Evolutionary conservation across 2,113 vertebrate species (phyloP).

Genomic region (Oceanodroma tethys): DNA sequence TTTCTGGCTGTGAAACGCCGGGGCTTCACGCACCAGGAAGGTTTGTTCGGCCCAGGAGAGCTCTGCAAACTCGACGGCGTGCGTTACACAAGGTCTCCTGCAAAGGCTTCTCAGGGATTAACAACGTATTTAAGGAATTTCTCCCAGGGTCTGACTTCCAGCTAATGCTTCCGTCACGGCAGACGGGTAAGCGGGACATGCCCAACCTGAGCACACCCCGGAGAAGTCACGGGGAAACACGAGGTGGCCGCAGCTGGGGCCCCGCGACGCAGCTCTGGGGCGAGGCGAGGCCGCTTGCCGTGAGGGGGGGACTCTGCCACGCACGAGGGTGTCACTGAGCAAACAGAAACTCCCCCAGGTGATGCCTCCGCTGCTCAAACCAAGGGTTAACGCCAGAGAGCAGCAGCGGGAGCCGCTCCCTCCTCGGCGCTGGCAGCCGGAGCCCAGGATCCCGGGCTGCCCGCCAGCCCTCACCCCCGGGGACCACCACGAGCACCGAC

Average conservation of each 20-base stretch:
- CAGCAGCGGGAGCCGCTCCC: neutral
- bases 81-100: neutral
- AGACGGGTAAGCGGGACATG: accelerated
- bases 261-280: neutral
- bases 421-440: neutral
- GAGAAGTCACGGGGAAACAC: neutral
- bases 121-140: neutral
- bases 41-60: neutral
- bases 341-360: neutral
- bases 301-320: accelerated
- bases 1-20: accelerated
- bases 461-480: neutral
- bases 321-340: neutral
- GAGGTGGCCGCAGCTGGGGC: neutral
- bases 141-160: neutral
- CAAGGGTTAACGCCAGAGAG: neutral
- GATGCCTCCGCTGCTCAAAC: neutral
- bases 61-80: neutral
- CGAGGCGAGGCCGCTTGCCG: accelerated
- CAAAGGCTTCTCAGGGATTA: neutral
- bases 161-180: neutral
- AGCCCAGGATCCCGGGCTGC: neutral
- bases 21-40: neutral
- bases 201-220: neutral
- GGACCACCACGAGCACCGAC: neutral